These are phyloP conservation scores for Parnassius smintheus DNA, from an alignment of 2,888 invertebrate genomes.

Conservation along the genomic window DNA sequence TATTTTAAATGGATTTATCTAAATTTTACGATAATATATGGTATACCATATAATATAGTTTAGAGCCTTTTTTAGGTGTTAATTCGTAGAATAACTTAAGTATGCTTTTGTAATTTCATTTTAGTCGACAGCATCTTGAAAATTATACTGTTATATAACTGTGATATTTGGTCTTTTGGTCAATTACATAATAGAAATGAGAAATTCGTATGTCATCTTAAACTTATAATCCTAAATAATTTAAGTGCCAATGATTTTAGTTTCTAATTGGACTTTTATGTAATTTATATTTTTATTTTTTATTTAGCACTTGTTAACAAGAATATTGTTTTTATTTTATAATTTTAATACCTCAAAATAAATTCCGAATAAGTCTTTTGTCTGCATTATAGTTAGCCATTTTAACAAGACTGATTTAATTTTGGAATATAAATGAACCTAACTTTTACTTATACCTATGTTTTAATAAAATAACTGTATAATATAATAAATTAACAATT, in stretches of 20 bases:
- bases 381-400: constrained; percentile 73
- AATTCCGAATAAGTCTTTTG: constrained; percentile 58
- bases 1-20: constrained; percentile 11
- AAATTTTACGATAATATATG: constrained; percentile 12
- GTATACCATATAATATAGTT: constrained; percentile 11
- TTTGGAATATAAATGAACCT: constrained; percentile 73
- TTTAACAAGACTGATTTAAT: constrained; percentile 82
- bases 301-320: constrained; percentile 54
- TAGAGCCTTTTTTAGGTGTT: constrained; percentile 17
- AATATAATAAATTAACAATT: constrained; percentile 79
- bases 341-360: constrained; percentile 52
- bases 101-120: constrained; percentile 2
- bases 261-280: constrained; percentile 58
- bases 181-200: constrained; percentile 38
- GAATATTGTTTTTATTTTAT: constrained; percentile 56
- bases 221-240: constrained; percentile 33
- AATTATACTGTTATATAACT: constrained; percentile 46
- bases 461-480: constrained; percentile 70
- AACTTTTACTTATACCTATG: constrained; percentile 74
- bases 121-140: constrained; percentile 43
- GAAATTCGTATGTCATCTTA: constrained; percentile 34
- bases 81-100: neutral
- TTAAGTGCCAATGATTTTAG: constrained; percentile 65
- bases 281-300: constrained; percentile 51
- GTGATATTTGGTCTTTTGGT: constrained; percentile 56